These are phyloP conservation scores for Lasioglossum morio DNA, from an alignment of 2,888 invertebrate genomes.

Conservation along the genomic window DNA sequence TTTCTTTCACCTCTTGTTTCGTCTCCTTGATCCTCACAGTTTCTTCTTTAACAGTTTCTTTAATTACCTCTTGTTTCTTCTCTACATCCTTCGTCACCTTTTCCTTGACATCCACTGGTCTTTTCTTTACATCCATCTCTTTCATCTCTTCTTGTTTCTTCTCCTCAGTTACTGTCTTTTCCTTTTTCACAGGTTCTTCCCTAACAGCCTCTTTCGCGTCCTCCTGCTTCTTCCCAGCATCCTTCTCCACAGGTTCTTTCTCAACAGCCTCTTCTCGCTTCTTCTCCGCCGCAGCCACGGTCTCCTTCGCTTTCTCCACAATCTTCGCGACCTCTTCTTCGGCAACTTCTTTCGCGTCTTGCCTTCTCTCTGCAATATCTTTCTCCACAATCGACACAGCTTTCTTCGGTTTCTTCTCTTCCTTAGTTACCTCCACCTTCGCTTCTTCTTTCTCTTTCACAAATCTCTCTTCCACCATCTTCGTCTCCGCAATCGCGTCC, in stretches of 20 bases:
- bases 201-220: neutral
- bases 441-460: slow-evolving; percentile 13
- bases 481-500: no score
- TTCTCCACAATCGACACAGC: neutral
- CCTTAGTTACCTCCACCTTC: neutral
- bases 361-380: neutral
- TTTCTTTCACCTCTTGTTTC: neutral
- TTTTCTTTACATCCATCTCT: neutral
- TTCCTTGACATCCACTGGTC: neutral
- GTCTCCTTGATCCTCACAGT: no score
- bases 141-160: neutral
- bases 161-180: neutral
- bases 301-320: neutral
- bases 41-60: neutral
- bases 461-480: neutral
- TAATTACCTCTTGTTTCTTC: neutral
- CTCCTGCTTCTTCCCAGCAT: neutral
- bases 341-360: neutral
- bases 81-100: neutral
- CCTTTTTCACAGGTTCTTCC: neutral
- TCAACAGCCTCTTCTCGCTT: neutral
- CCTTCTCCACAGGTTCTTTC: neutral
- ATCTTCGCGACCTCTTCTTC: neutral
- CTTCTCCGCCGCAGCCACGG: neutral
- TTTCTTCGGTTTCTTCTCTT: neutral